Evolutionary conservation across 2,888 invertebrate genomes (phyloP).

Genomic region (Agrenia bidenticulata): DNA sequence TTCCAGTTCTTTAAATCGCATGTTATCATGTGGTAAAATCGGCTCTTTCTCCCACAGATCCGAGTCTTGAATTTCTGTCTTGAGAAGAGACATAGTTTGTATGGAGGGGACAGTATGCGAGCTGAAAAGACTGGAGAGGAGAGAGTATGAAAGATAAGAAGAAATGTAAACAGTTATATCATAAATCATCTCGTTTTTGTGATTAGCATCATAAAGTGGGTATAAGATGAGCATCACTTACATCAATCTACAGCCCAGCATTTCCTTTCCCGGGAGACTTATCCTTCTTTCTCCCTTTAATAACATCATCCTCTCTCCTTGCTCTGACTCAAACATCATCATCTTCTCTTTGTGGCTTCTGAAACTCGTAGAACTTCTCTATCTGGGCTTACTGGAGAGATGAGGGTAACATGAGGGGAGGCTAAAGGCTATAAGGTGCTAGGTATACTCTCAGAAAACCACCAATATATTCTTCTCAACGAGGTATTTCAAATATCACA

Average conservation of each 20-base stretch:
- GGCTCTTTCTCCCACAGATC: background rate
- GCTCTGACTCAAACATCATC: too few species aligned
- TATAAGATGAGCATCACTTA: constrained; percentile 31
- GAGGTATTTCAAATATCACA: too few species aligned
- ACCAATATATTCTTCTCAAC: too few species aligned
- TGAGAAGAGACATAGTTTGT: constrained; percentile 2
- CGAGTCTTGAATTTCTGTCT: background rate
- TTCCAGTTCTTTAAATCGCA: too few species aligned
- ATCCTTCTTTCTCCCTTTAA: constrained; percentile 1
- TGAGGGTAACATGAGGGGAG: too few species aligned
- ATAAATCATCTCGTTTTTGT: constrained; percentile 37
- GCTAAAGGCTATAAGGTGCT: too few species aligned
- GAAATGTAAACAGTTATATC: constrained; percentile 39
- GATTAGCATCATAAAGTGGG: constrained; percentile 41
- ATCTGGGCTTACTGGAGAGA: too few species aligned
- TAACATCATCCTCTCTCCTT: background rate
- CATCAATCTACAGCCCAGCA: constrained; percentile 22
- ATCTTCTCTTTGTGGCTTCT: too few species aligned
- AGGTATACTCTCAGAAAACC: too few species aligned
- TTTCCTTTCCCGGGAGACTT: constrained; percentile 7
- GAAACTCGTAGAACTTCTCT: too few species aligned
- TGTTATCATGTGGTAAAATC: too few species aligned
- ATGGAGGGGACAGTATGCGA: constrained; percentile 18
- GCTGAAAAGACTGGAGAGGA: background rate
- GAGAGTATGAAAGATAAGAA: constrained; percentile 29